Base-by-base conservation (phyloP, 2,888 invertebrate species). In the Rapana venosa region DNA sequence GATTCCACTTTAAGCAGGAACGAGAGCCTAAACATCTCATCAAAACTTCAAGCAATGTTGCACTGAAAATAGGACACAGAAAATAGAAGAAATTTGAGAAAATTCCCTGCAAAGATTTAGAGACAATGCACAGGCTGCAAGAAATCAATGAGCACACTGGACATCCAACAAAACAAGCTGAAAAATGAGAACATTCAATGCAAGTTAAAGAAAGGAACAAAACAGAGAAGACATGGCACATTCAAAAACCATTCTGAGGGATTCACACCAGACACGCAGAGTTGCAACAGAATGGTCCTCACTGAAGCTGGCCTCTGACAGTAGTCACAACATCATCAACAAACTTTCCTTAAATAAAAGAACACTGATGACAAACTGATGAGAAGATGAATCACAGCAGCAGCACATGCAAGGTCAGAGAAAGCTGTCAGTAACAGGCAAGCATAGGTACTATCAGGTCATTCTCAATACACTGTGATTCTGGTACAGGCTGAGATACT, bases 371-470 rank as follows among this genome's bases (percentile, higher is more conserved):
- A 74, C 26, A n/a, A 74, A 13, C 8, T 2, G 47, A 47, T 47
- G 26, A n/a, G 30, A 74, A 11, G 74, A 74, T 74, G 77, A 79
- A 79, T 30, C 30, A 30, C 30, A 15, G 30, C 20, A 13, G 58
- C 30, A 5, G 84, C 58, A 35, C 84, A 85, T 85, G 84, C 84
- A 85, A 30, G 15, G 58, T 85, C 84, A 85, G 84, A 85, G 0
- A 15, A 85, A 58, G 84, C 84, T 4, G 84, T 85, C 56, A 85
- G 84, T 85, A 79, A 20, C 35, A 32, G 35, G 79, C 79, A 79
- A 79, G 79, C 79, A 1, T 74, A 17, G 30, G 13, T 77, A 77
- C 26, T 11, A 77, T 13, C 35, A 35, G 79, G 35, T 35, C 79
- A 79, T 15, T 13, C 17, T 79, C 79, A 79, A 35, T 35, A 79